These are phyloP conservation scores for Otocyon megalotis DNA, from an alignment of 2,113 vertebrate species.

Conservation along the genomic window DNA sequence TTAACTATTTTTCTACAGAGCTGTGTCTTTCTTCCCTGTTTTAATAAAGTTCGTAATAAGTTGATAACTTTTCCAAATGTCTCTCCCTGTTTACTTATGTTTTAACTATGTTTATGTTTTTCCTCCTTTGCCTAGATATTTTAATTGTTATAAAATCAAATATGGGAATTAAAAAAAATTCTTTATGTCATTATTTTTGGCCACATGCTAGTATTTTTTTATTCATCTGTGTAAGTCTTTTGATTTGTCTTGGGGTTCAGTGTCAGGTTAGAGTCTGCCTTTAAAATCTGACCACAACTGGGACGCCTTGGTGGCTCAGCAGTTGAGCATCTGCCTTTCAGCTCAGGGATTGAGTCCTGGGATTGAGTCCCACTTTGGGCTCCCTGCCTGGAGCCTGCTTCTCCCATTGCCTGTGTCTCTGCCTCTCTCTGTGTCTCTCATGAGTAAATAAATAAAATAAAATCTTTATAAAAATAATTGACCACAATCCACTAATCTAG, in stretches of 20 bases:
- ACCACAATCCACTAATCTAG: background rate
- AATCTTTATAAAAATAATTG: too few species aligned
- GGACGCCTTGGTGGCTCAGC: too few species aligned
- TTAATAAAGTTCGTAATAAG: background rate
- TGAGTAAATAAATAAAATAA: too few species aligned
- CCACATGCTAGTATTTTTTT: background rate
- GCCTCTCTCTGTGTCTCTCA: too few species aligned
- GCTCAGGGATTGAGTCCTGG: too few species aligned
- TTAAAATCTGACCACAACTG: slow-evolving; percentile 21
- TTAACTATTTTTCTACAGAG: background rate
- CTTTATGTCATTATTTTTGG: background rate
- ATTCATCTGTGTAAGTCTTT: background rate
- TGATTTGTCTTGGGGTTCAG: slow-evolving; percentile 43
- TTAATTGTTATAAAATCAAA: slow-evolving; percentile 37
- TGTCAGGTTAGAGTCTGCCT: slow-evolving; percentile 26
- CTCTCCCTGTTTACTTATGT: background rate
- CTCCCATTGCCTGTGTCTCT: too few species aligned
- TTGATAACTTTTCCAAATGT: background rate
- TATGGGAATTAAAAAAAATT: background rate
- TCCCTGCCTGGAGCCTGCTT: too few species aligned
- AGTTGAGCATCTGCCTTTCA: too few species aligned
- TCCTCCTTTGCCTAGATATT: background rate
- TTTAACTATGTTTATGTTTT: slow-evolving; percentile 48
- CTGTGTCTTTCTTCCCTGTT: background rate
- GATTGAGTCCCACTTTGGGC: too few species aligned